Evolutionary conservation across 2,113 vertebrate genomes (phyloP).

Genomic region (Suricata suricatta): DNA sequence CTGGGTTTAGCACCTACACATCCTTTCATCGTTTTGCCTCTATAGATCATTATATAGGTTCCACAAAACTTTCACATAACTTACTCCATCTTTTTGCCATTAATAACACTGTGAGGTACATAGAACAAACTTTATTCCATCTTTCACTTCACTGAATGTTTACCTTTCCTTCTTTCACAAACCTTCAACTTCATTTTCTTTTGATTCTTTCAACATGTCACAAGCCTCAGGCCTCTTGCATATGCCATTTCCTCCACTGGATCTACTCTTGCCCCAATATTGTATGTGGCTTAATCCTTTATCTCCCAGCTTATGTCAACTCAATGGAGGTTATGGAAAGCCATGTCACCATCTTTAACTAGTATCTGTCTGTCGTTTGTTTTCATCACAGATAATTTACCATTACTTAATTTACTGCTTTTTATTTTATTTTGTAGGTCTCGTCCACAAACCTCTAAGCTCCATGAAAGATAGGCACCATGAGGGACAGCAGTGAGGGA

Average conservation of each 20-base stretch:
- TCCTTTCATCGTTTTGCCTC: neutral
- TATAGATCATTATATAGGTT: neutral
- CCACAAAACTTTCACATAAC: neutral
- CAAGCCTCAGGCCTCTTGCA: neutral
- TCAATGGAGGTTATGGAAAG: neutral
- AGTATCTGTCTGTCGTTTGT: neutral
- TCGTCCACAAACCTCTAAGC: neutral
- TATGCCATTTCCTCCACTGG: neutral
- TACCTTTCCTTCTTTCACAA: neutral
- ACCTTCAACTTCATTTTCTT: neutral
- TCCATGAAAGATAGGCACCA: neutral
- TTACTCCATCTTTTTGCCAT: neutral
- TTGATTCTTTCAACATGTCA: neutral
- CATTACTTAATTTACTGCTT: neutral
- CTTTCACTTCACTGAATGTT: neutral
- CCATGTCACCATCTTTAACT: neutral
- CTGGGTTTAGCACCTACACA: neutral
- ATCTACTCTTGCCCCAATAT: neutral
- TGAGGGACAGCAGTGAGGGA: accelerated
- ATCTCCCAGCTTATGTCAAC: neutral
- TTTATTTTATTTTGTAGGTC: neutral
- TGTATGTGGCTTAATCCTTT: neutral
- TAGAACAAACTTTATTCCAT: neutral
- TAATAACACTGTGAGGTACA: neutral
- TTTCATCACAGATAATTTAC: neutral